These are phyloP conservation scores for Halcyon badia DNA, from an alignment of 2,797 vertebrate genomes.

Conservation along the genomic window DNA sequence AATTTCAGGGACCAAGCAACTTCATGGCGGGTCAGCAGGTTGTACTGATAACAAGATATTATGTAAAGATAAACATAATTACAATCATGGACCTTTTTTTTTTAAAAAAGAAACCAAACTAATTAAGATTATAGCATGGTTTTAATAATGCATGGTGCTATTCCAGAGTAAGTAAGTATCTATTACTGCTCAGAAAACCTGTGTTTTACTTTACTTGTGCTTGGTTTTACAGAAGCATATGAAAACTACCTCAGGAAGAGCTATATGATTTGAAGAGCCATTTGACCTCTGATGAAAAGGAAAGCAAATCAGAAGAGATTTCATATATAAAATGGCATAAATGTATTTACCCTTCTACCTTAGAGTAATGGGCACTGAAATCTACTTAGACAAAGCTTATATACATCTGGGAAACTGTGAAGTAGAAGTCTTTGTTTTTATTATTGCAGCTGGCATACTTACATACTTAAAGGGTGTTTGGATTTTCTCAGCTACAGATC, in stretches of 20 bases:
- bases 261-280: neutral
- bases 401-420: neutral
- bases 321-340: neutral
- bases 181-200: neutral
- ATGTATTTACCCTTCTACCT: neutral
- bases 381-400: neutral
- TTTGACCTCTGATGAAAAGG: neutral
- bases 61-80: slow-evolving; percentile 48
- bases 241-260: neutral
- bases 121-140: slow-evolving; percentile 2
- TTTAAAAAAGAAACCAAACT: neutral
- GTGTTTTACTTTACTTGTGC: neutral
- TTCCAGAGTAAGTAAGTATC: slow-evolving; percentile 34
- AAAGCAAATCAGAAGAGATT: neutral
- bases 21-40: slow-evolving; percentile 11
- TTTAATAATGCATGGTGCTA: slow-evolving; percentile 38
- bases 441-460: neutral
- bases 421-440: neutral
- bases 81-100: neutral
- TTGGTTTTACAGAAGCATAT: slow-evolving; percentile 19
- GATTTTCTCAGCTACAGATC: neutral
- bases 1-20: slow-evolving; percentile 15
- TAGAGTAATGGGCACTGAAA: neutral
- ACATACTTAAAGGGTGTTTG: neutral
- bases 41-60: slow-evolving; percentile 41